These are phyloP conservation scores for Diorhabda elongata DNA, from an alignment of 1,140 invertebrate genomes.

Conservation along the genomic window DNA sequence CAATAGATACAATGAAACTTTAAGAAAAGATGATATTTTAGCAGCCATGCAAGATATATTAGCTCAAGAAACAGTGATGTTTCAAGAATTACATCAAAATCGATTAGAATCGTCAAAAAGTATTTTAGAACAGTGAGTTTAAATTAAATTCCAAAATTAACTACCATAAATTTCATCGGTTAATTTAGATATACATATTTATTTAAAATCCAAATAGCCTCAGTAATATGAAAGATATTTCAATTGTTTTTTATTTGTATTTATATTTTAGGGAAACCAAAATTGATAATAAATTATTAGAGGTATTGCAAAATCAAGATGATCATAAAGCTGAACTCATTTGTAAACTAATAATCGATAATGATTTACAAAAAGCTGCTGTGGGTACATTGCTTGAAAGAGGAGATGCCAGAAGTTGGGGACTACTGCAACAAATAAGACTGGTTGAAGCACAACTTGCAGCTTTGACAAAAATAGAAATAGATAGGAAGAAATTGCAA, in stretches of 20 bases:
- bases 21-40: conserved; percentile 52
- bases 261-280: conserved; percentile 7
- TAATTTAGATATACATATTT: too few species aligned
- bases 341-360: conserved; percentile 59
- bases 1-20: conserved; percentile 34
- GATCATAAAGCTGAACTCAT: conserved; percentile 56
- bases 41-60: conserved; percentile 64
- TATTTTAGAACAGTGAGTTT: conserved; percentile 42
- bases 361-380: conserved; percentile 68
- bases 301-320: conserved; percentile 48
- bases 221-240: too few species aligned
- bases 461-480: conserved; percentile 68
- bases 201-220: too few species aligned
- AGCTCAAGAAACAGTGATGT: conserved; percentile 53
- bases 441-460: conserved; percentile 73
- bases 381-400: conserved; percentile 68
- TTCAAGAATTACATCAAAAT: conserved; percentile 38
- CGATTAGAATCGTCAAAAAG: conserved; percentile 37
- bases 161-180: too few species aligned
- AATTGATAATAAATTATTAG: conserved; percentile 16
- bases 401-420: conserved; percentile 70
- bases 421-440: conserved; percentile 71
- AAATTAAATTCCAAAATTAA: conserved; percentile 2
- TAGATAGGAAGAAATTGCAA: conserved; percentile 65
- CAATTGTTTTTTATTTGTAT: too few species aligned